Evolutionary conservation across 2,797 vertebrate genomes (phyloP).

Genomic region (Cacajao melanocephalus): DNA sequence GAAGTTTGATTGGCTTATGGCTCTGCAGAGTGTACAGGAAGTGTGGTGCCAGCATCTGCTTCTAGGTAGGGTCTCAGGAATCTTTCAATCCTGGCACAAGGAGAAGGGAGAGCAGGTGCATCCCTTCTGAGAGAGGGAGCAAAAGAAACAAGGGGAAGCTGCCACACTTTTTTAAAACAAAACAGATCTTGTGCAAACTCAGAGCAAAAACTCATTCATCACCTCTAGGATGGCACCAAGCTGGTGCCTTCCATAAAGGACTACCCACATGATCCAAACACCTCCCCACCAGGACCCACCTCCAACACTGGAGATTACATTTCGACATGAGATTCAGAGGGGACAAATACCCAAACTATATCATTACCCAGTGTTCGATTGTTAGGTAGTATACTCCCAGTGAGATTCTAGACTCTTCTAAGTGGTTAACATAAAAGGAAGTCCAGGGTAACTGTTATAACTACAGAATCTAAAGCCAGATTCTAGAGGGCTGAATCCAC

Average conservation of each 20-base stretch:
- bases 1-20: background rate
- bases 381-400: rapidly evolving
- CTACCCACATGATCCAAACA: background rate
- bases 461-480: background rate
- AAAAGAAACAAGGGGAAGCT: background rate
- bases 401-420: background rate
- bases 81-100: background rate
- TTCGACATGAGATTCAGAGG: background rate
- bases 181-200: background rate
- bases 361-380: background rate
- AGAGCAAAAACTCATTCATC: too few relatives aligned
- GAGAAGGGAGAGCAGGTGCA: background rate
- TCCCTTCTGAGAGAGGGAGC: background rate
- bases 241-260: background rate
- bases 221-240: too few relatives aligned
- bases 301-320: background rate
- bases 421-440: background rate
- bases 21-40: background rate
- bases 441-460: rapidly evolving
- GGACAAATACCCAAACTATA: background rate
- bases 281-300: background rate
- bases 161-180: background rate
- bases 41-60: background rate
- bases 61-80: background rate
- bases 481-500: background rate